A percentile compares a stretch with the other conserved stretches of the same genome.
Evolutionary conservation across 2,888 invertebrate species (phyloP).

Genomic region (Leuctra nigra): DNA sequence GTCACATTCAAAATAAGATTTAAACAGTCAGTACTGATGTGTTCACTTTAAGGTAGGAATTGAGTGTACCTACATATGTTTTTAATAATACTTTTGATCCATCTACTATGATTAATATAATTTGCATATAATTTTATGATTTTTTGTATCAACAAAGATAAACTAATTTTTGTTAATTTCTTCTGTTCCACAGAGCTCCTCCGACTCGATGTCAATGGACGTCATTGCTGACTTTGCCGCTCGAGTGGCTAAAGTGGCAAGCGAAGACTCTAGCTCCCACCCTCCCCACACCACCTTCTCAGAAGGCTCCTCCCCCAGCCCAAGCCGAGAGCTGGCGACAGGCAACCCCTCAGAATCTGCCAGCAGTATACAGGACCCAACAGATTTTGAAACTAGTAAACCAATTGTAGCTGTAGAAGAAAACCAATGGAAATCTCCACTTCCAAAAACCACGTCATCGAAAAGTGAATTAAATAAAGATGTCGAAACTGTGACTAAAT

Average conservation of each 20-base stretch:
- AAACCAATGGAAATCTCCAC: slow-evolving; percentile 14
- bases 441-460: slow-evolving; percentile 6
- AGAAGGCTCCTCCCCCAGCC: slow-evolving; percentile 1
- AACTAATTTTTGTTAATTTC: too few relatives aligned
- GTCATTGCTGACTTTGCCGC: slow-evolving; percentile 40
- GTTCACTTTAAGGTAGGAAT: too few relatives aligned
- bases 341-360: neutral
- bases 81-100: too few relatives aligned
- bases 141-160: too few relatives aligned
- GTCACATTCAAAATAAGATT: too few relatives aligned
- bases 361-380: slow-evolving; percentile 14
- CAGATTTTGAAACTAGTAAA: slow-evolving; percentile 10
- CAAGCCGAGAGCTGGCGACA: neutral
- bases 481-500: slow-evolving; percentile 6
- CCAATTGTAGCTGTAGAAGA: slow-evolving; percentile 18
- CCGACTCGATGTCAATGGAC: too few relatives aligned
- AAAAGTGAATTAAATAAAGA: slow-evolving; percentile 14
- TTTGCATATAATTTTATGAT: too few relatives aligned
- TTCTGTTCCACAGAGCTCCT: too few relatives aligned
- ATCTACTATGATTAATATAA: too few relatives aligned
- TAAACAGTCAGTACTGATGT: too few relatives aligned
- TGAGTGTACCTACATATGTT: too few relatives aligned
- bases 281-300: slow-evolving; percentile 6
- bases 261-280: slow-evolving; percentile 29
- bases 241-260: slow-evolving; percentile 38